Conservation (phyloP, 35 echinoderm and acorn worm species). For the Lytechinus pictus region DNA sequence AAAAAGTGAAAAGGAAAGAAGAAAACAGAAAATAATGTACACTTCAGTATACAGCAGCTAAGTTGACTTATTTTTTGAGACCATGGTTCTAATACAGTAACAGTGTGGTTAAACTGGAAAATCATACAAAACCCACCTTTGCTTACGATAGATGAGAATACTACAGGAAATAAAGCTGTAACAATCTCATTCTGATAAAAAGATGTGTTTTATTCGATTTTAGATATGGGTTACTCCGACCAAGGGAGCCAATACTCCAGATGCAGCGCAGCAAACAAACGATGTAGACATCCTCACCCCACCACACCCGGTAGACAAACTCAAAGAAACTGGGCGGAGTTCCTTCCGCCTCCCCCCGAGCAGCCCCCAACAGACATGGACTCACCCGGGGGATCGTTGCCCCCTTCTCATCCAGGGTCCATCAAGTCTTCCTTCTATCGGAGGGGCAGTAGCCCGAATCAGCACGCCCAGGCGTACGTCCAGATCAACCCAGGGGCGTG, state of each 20-base stretch:
- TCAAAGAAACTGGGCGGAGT: conserved; percentile 83
- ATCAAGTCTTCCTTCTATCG: conserved; percentile 45
- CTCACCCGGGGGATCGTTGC: conserved; percentile 50
- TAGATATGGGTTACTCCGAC: conserved; percentile 30
- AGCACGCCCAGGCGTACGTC: conserved; percentile 47
- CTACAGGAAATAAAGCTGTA: too few relatives aligned
- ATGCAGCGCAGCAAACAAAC: conserved; percentile 24
- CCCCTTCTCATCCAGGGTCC: conserved; percentile 48
- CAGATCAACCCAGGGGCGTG: conserved; percentile 42
- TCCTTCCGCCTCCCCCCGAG: conserved; percentile 87
- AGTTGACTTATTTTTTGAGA: too few relatives aligned
- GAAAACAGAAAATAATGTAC: too few relatives aligned
- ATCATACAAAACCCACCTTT: too few relatives aligned
- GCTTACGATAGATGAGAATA: too few relatives aligned
- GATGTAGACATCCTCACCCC: conserved; percentile 3
- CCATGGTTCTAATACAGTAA: too few relatives aligned
- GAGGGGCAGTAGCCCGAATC: conserved; percentile 41
- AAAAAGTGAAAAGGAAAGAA: too few relatives aligned
- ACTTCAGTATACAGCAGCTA: too few relatives aligned
- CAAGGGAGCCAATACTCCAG: conserved; percentile 25
- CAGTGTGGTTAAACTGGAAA: too few relatives aligned
- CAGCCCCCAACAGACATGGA: conserved; percentile 83
- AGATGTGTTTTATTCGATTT: background rate
- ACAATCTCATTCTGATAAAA: background rate
- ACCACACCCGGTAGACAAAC: conserved; percentile 54